These are phyloP conservation scores for Fratercula arctica DNA, from an alignment of 2,797 vertebrate species.

Conservation along the genomic window DNA sequence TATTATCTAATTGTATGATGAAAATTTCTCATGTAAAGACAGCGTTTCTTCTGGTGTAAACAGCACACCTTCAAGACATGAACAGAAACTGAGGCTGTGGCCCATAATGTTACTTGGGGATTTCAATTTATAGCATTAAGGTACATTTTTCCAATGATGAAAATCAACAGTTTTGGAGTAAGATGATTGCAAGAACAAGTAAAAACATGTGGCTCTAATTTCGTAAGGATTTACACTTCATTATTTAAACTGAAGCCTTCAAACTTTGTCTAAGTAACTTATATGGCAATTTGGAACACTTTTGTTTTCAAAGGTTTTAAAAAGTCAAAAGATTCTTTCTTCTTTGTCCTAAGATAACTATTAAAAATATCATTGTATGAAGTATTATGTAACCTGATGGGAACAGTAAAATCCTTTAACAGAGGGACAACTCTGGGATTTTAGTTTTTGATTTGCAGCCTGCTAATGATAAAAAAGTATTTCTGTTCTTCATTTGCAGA, in stretches of 20 bases:
- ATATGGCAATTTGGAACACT: constrained; percentile 5
- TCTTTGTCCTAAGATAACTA: constrained; percentile 26
- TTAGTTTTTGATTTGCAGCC: not conserved
- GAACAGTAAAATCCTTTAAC: constrained; percentile 5
- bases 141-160: not conserved
- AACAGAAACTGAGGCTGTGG: not conserved
- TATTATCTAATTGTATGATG: not conserved
- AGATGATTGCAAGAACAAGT: not conserved
- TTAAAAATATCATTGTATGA: constrained; percentile 30
- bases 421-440: not conserved
- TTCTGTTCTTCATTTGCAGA: constrained; percentile 10
- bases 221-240: constrained; percentile 27
- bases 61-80: not conserved
- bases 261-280: constrained; percentile 36
- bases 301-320: not conserved
- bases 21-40: not conserved
- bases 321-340: constrained; percentile 2
- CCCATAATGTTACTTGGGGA: not conserved
- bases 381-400: constrained; percentile 20
- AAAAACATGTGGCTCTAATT: constrained; percentile 16
- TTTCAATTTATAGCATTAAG: constrained; percentile 22
- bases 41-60: not conserved
- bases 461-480: not conserved
- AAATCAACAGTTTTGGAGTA: not conserved
- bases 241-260: constrained; percentile 61